Base-by-base conservation (phyloP, 2,888 invertebrate genomes). In the Asteroscopus sphinx region DNA sequence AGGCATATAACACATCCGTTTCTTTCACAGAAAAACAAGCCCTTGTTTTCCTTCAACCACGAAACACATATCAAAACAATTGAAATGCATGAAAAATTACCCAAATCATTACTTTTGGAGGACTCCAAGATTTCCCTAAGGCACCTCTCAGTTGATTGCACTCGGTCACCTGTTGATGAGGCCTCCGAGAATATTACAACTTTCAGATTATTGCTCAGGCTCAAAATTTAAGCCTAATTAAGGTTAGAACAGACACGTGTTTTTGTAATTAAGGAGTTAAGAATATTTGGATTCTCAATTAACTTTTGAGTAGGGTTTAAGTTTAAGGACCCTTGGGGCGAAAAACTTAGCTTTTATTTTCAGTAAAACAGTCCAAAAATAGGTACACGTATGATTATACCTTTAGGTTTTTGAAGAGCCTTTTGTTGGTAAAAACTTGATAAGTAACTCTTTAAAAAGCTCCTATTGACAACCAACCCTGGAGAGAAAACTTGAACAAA, bases 71-170 rank as follows among this genome's bases (percentile, higher is more conserved):
- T 4, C 8, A 16, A 35, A 37, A 36, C 44, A 25, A 47, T 42
- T 51, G 12, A 41, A 48, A 53, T 41, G 4, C n/a, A 33, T 42
- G 35, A 48, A 39, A 51, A 53, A 61, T 40, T 0, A 33, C 8
- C 25, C n/a, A 15, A 26, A 28, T 41, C 30, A 54, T 67, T 41
- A 47, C 35, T 45, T 46, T 35, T 47, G 35, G 44, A 25, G 15
- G n/a, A 16, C 30, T 7, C 11, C 1, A 15, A 49, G 41, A 67
- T 68, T 67, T 68, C 68, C 58, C 68, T 0, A 0, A 28, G 45
- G 68, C 16, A 13, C 11, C 21, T 12, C 30, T 39, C 16, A 26
- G 13, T 36, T 15, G 35, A 45, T 45, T 17, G 40, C 32, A 1
- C 25, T 25, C 16, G 15, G 28, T 26, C 45, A 42, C 21, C 15